Base-by-base conservation (phyloP, 2,888 invertebrate species). In the Colletes collaris region DNA sequence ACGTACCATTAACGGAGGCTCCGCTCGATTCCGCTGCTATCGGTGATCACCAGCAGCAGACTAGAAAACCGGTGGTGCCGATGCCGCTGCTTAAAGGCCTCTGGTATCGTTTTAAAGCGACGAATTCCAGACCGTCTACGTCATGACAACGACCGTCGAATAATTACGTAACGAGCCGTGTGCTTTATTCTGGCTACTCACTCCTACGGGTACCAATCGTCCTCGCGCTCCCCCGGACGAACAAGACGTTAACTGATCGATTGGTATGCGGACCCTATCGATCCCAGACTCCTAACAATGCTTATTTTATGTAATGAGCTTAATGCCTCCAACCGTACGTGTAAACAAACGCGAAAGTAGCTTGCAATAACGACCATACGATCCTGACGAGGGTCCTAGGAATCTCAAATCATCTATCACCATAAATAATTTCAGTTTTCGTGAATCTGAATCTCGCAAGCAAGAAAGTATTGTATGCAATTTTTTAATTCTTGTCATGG, bases 1-100 rank as follows among this genome's bases (percentile, higher is more conserved):
- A 86, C 88, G 87, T 88, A 86, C 90, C 91, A 91, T 91, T 91
- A 91, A 89, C 88, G 87, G 88, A 87, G 83, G 83, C 86, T 82
- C 79, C 83, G 80, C 78, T 77, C 74, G 79, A 76, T 81, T 68
- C 76, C 76, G 65, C 72, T 58, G 75, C 84, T 82, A 87, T 87
- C 81, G 79, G 55, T 76, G 77, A 84, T 84, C 79, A 71, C 65
- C 62, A n/a, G 63, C 82, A 66, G 69, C 76, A 63, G 70, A 56
- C 64, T 58, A 68, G 77, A 67, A 69, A 77, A 79, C 76, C 84
- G 69, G 74, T 68, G 81, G 68, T 70, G 85, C 49, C 63, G 76
- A 75, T 80, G 82, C 79, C 70, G 81, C 67, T 68, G 81, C 73
- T 83, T 76, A 81, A 81, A 83, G 81, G 71, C 74, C 73, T 49